Base-by-base conservation (phyloP, 2,113 vertebrate species). In the Ursus arctos region DNA sequence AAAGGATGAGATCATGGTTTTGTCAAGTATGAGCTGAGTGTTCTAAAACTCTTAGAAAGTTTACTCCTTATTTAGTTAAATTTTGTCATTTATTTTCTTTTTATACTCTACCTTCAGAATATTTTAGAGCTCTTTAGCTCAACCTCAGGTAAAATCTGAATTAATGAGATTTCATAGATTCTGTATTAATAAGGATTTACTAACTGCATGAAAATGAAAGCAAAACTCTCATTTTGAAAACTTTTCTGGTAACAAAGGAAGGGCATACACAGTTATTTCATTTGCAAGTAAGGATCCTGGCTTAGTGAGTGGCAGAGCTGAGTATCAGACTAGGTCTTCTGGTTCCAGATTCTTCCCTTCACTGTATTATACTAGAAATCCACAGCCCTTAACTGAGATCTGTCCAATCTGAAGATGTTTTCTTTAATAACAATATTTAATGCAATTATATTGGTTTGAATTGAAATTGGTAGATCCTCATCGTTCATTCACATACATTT, bases 11-110 rank as follows among this genome's bases (percentile, higher is more conserved):
- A 53, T 85, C 7, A 43, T 82, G 77, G 49, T 67, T 97, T 84
- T 72, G 36, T 94, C 61, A 67, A 24, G 15, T 92, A 55, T 79
- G 86, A 53, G 24, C 76, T 81, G 53, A 40, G 26, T 69, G 7
- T 82, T 94, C 88, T 83, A 93, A 85, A 95, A 88, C 13, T 76
- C 36, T 92, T 86, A 63, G 47, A 91, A 83, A 89, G 21, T 88
- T 84, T 94, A 95, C 61, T 77, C 16, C 26, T 72, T 94, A 51
- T 47, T 83, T 89, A 33, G 43, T 80, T 94, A 89, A 82, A 92
- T 81, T 33, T 96, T 82, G 59, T 43, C 57, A 88, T n/a, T 94
- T 31, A 59, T 82, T 92, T 81, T 59, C 67, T 85, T 96, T 89
- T 91, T 72, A 74, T 90, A 59, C 15, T 90, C 4, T 83, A 21